These are phyloP conservation scores for Myzus persicae DNA, from an alignment of 1,140 invertebrate species.

Conservation along the genomic window DNA sequence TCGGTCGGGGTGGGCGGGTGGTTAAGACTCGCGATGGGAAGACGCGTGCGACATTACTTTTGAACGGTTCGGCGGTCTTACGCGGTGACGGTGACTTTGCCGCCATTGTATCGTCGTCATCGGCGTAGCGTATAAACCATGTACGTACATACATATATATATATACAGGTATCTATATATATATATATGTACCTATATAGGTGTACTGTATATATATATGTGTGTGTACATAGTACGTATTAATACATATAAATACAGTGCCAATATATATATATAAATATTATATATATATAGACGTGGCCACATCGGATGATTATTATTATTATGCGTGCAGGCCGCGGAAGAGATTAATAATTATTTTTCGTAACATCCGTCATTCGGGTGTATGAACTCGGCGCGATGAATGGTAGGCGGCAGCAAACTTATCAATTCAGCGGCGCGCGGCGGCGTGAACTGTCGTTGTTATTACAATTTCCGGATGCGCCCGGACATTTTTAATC, in stretches of 20 bases:
- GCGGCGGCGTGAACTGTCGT: not conserved
- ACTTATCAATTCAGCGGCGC: not conserved
- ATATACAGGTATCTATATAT: not conserved
- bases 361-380: not conserved
- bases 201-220: not conserved
- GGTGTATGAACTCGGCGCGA: not conserved
- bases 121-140: not conserved
- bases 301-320: not conserved
- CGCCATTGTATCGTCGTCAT: not conserved
- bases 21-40: not conserved
- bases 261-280: no score
- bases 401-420: not conserved
- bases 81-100: not conserved
- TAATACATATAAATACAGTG: not conserved
- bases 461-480: not conserved
- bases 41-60: conserved; percentile 9
- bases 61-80: not conserved
- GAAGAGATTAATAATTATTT: conserved; percentile 33
- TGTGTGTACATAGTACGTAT: no score
- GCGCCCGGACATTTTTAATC: not conserved
- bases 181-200: no score
- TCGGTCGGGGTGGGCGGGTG: not conserved
- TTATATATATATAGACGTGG: not conserved
- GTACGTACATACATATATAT: not conserved
- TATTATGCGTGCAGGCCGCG: no score